Evolutionary conservation across 92 coral and sea anemone genomes (phyloP), one percentile per base, ranked within the genome.

Genomic region (Micromussa lordhowensis): DNA sequence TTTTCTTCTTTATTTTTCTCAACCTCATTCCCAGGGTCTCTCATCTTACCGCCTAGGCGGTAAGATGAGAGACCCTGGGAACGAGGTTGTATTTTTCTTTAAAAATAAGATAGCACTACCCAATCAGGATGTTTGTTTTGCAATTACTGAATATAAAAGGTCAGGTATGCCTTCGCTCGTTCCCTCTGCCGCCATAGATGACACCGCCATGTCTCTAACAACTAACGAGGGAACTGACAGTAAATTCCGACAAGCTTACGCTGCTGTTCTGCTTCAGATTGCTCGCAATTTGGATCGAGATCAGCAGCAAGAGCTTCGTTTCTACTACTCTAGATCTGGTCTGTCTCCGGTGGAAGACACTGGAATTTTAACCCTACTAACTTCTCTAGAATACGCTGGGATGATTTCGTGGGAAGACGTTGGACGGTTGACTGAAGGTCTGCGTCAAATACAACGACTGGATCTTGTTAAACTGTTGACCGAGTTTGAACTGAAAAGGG

Each of bases 341-440:
- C 66, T 51, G 24, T 31, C 70, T 68, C 17, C 66, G 31, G 28
- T 1, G 44, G 55, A 55, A 58, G 71, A 24, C 2, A 54, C 35
- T 5, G 57, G 73, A 21, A 1, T 11, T 57, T 35, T 73, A 22
- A 26, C 21, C 36, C 26, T 29, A 34, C 24, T 84, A 0, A 69
- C 24, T 34, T 73, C 81, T 16, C 34, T 84, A 34, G 74, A 84
- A 84, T 7, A 32, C 85, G 61, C 54, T 17, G 73, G 59, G 26
- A 82, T 38, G 35, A 86, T 86, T 57, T 86, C 69, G 26, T 34
- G 87, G 79, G 15, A 63, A 81, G 77, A 73, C 36, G 82, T 64
- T 14, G 35, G 68, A 24, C 40, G 64, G 22, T 82, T 79, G 70
- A 82, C 82, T 74, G 81, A 84, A 75, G 74, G 16, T 74, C 38